phyloP scores from a whole-genome alignment of 2,113 vertebrate species.

The Neolamprologus modestus region DNA sequence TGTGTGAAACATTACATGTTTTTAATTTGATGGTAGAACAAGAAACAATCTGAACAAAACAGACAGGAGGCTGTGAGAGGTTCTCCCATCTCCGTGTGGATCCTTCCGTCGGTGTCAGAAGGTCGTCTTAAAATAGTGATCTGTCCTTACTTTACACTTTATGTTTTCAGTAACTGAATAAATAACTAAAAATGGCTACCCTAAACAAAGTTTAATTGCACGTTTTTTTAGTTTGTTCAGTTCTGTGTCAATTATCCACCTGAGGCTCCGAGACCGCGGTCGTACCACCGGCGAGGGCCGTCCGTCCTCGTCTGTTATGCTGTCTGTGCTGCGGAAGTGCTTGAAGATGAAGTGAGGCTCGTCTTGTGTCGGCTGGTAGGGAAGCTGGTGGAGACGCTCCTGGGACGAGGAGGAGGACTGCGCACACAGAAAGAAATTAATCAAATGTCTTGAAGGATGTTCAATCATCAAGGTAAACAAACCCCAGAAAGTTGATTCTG shows the following conservation, averaged over 20 bases:
- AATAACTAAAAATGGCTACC: not conserved
- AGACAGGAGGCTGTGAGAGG: not conserved
- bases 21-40: not conserved
- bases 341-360: constrained; percentile 95
- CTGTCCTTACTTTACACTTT: not conserved
- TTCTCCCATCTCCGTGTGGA: fast-evolving
- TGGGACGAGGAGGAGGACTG: constrained; percentile 97
- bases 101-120: fast-evolving
- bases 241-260: constrained; percentile 60
- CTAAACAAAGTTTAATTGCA: not conserved
- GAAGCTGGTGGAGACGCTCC: constrained; percentile 95
- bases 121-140: not conserved
- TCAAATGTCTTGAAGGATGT: not conserved
- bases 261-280: constrained; percentile 90
- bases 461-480: not conserved
- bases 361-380: constrained; percentile 94
- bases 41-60: not conserved
- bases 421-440: not conserved
- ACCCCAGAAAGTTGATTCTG: not conserved
- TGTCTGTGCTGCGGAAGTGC: constrained; percentile 94
- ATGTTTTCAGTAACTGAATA: not conserved
- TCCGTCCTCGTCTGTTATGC: constrained; percentile 83
- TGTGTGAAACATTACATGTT: not conserved
- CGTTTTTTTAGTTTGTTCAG: not conserved
- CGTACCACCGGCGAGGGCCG: constrained; percentile 78